Conservation (phyloP, 2,888 invertebrate genomes). For the Diogma glabrata region DNA sequence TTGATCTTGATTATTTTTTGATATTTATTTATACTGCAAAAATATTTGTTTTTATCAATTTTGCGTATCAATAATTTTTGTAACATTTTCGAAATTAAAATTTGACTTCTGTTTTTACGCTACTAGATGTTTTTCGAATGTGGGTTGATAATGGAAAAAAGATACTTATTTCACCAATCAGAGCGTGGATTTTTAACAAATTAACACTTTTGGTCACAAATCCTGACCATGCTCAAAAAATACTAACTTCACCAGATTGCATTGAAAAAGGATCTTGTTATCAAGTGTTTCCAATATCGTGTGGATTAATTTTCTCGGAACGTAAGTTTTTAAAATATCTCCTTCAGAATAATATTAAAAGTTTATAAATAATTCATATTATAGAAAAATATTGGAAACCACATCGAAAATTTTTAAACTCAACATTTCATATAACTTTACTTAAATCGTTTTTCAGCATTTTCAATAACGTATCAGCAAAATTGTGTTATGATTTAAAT, state of each 20-base stretch:
- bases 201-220: background rate
- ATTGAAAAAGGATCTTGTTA: background rate
- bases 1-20: no score
- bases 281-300: background rate
- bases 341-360: background rate
- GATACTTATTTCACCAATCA: no score
- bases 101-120: no score
- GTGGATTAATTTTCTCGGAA: background rate
- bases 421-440: background rate
- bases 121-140: no score
- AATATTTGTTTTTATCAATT: no score
- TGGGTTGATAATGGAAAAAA: no score
- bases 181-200: background rate
- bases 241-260: background rate
- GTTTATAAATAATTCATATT: background rate
- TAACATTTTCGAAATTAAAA: no score
- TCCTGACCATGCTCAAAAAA: background rate
- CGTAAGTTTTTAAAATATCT: background rate
- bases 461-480: background rate
- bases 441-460: background rate
- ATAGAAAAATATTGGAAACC: no score
- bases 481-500: background rate
- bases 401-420: background rate
- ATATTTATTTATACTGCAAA: no score
- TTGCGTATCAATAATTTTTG: no score